phyloP scores from a whole-genome alignment of 2,888 invertebrate species.

The Stenotaenia linearis region DNA sequence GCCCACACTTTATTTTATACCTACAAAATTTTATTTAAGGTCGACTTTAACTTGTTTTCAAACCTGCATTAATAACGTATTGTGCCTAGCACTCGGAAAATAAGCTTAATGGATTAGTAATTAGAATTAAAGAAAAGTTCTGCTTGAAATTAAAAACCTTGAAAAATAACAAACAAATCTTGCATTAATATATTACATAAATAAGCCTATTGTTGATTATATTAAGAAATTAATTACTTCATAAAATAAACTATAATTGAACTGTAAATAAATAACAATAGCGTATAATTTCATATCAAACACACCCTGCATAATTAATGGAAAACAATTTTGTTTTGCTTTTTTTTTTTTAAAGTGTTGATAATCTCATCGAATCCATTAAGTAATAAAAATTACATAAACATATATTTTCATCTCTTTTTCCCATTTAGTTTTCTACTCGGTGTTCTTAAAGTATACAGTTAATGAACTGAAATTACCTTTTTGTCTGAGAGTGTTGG shows the following conservation, averaged over 20 bases:
- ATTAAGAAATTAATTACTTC: too few species aligned
- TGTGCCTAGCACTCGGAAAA: too few species aligned
- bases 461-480: not conserved
- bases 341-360: too few species aligned
- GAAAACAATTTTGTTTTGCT: not conserved
- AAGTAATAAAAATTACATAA: not conserved
- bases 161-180: too few species aligned
- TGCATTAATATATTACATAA: too few species aligned
- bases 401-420: not conserved
- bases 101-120: too few species aligned
- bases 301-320: not conserved
- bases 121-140: too few species aligned
- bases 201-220: too few species aligned
- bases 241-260: not conserved
- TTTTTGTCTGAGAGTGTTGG: conserved; percentile 6
- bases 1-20: not conserved
- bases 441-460: not conserved
- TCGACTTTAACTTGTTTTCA: not conserved
- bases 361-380: too few species aligned
- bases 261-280: not conserved
- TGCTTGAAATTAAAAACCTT: too few species aligned
- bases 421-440: not conserved
- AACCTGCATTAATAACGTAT: not conserved
- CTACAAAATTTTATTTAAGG: not conserved
- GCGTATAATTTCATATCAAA: too few species aligned